phyloP scores from a whole-genome alignment of 2,888 invertebrate genomes.

The Pristionchus japonicus region DNA sequence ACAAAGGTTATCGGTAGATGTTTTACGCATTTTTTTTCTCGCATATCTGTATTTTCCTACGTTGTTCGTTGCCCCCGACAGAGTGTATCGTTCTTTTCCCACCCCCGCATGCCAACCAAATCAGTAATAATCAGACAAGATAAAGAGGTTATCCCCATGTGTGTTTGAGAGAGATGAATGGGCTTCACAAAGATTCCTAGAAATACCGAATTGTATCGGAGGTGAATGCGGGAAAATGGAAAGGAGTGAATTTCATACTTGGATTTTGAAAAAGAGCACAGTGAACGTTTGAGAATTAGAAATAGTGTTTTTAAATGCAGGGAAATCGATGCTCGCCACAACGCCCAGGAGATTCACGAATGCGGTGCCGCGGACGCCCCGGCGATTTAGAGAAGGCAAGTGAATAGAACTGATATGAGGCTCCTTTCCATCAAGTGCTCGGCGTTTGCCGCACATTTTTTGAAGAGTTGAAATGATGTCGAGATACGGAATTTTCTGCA shows the following conservation, averaged over 20 bases:
- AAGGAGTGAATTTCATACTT: too few species aligned
- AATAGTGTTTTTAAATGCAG: background rate
- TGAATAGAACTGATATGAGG: background rate
- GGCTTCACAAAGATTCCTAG: background rate
- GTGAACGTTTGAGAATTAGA: too few species aligned
- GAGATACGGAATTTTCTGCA: too few species aligned
- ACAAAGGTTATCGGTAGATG: conserved; percentile 5
- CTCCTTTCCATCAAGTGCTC: background rate
- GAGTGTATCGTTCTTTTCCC: background rate
- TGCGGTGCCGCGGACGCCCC: background rate
- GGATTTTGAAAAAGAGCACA: too few species aligned
- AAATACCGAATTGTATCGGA: background rate
- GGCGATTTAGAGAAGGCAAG: background rate
- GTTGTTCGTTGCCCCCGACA: conserved; percentile 26
- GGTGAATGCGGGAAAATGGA: background rate
- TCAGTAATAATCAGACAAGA: conserved; percentile 13
- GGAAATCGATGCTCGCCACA: background rate
- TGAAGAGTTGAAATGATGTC: too few species aligned
- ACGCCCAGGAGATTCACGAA: background rate
- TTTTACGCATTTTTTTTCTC: conserved; percentile 25
- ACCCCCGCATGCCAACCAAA: conserved; percentile 10
- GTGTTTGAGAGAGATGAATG: background rate
- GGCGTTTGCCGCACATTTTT: background rate
- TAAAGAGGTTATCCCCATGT: background rate
- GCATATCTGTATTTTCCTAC: conserved; percentile 39